Base-by-base conservation (phyloP, 2,797 vertebrate species). In the Smutsia temminckii region DNA sequence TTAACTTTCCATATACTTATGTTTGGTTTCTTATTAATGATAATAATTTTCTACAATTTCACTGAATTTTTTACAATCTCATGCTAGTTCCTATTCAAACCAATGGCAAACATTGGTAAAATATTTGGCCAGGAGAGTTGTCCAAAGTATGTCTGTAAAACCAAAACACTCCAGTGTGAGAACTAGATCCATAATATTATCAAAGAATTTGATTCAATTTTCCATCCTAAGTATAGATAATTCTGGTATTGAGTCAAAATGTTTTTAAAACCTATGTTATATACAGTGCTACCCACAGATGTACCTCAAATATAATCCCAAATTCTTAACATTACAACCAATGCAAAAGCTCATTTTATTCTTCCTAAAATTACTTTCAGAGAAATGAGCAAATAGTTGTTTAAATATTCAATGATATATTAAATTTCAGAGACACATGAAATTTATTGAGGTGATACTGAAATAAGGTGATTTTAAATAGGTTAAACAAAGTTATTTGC, bases 391-490 rank as follows among this genome's bases (percentile, higher is more conserved):
- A 96, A 81, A 71, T 29, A 37, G 20, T 46, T 85, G 1, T 49
- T 74, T 87, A 80, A 88, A 69, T 57, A 91, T 55, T 78, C 34
- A 77, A 8, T 78, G 25, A 11, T 59, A 42, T 27, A 69, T 79
- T 72, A 59, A 68, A 51, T 46, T 84, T 80, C 46, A 85, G n/a
- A 94, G 90, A 85, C 20, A 85, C 8, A 46, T 53, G 29, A 34
- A 81, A 81, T 91, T 46, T 74, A 55, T n/a, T 49, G 11, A 78
- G 8, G 5, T 74, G 8, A 85, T 53, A 66, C 10, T 77, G n/a
- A 95, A 88, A 93, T 91, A 71, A 89, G 9, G 18, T 89, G 6
- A 90, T 61, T 79, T 85, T 51, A 68, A 78, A 68, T 53, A 69
- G 53, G 23, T 74, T 78, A 66, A 59, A 61, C 20, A n/a, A 93